Conservation (phyloP, 2,888 invertebrate genomes). For the Oxyteleia sp. region DNA sequence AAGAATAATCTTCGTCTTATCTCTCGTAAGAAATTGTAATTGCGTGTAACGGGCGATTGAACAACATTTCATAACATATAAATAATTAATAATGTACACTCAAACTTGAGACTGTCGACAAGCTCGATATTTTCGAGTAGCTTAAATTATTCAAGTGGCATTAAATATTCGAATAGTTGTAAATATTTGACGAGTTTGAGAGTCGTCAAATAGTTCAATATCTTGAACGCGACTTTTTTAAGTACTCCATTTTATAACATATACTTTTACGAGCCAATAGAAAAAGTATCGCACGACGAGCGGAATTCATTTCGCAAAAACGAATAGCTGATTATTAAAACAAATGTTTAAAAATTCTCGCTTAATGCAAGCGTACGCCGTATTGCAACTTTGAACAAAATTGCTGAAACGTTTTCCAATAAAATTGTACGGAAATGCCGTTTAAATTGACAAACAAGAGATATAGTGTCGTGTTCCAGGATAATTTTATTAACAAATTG, state of each 20-base stretch:
- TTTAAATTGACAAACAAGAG: neutral
- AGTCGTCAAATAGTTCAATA: slow-evolving; percentile 46
- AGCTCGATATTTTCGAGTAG: slow-evolving; percentile 25
- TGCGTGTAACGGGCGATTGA: neutral
- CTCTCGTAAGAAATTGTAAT: neutral
- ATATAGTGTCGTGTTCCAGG: neutral
- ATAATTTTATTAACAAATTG: no score
- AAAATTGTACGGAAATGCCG: neutral
- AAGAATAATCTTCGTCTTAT: no score
- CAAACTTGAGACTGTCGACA: slow-evolving; percentile 13
- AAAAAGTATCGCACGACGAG: neutral
- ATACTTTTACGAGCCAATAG: neutral
- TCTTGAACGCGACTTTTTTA: slow-evolving; percentile 26
- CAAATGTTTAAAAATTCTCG: neutral
- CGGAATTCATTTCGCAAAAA: neutral
- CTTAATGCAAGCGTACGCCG: neutral
- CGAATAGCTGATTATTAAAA: neutral
- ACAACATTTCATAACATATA: neutral
- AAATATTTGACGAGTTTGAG: slow-evolving; percentile 48
- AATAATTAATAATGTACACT: neutral
- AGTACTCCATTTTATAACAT: slow-evolving; percentile 9
- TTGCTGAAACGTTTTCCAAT: neutral
- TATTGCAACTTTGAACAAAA: neutral
- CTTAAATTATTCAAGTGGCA: slow-evolving; percentile 39
- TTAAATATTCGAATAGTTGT: slow-evolving; percentile 32